These are phyloP conservation scores for Anolis carolinensis DNA, from an alignment of 2,113 vertebrate species.

Conservation along the genomic window DNA sequence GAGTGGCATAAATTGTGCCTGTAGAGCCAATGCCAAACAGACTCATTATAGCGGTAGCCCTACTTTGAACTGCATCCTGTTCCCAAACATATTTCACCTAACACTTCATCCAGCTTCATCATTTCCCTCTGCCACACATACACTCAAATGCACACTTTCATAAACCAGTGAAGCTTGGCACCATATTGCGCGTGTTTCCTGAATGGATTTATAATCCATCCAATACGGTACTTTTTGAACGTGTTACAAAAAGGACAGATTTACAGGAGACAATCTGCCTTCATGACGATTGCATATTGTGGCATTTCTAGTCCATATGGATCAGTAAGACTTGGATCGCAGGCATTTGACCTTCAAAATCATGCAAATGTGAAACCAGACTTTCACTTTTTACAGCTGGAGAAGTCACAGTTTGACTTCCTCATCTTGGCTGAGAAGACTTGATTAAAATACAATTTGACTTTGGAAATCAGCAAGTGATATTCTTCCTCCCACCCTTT, in stretches of 20 bases:
- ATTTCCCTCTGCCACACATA: background rate
- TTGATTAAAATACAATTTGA: slow-evolving; percentile 79
- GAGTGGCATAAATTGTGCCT: background rate
- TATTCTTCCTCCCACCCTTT: slow-evolving; percentile 54
- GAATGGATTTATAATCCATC: slow-evolving; percentile 80
- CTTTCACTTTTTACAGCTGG: slow-evolving; percentile 80
- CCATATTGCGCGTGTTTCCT: slow-evolving; percentile 68
- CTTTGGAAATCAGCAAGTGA: slow-evolving; percentile 63
- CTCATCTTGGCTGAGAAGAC: slow-evolving; percentile 71
- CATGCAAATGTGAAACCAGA: slow-evolving; percentile 81
- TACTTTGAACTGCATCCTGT: background rate
- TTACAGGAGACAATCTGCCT: slow-evolving; percentile 87
- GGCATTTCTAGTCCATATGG: slow-evolving; percentile 89
- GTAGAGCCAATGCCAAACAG: background rate
- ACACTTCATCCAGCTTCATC: background rate
- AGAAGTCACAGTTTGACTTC: slow-evolving; percentile 72
- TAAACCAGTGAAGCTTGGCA: slow-evolving; percentile 48
- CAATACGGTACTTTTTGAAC: slow-evolving; percentile 79
- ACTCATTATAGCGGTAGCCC: background rate
- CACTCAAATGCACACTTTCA: slow-evolving; percentile 24
- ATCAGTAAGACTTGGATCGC: slow-evolving; percentile 84
- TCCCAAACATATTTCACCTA: background rate
- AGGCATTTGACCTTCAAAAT: slow-evolving; percentile 87
- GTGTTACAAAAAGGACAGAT: slow-evolving; percentile 83
- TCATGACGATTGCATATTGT: slow-evolving; percentile 85